Conservation (phyloP, 2,797 vertebrate genomes). For the Morus bassanus region DNA sequence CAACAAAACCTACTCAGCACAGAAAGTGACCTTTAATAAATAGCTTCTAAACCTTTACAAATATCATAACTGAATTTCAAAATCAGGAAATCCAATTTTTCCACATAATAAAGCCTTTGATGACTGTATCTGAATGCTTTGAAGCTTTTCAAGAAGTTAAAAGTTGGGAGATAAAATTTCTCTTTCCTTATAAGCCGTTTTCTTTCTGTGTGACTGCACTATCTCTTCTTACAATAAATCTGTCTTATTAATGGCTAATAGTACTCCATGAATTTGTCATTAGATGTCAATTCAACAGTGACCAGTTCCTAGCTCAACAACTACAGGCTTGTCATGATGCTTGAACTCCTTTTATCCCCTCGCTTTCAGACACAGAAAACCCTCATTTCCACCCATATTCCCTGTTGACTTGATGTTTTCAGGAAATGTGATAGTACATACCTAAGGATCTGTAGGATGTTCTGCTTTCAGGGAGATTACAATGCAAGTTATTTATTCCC, state of each 20-base stretch:
- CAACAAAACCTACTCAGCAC: not conserved
- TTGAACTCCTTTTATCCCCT: not conserved
- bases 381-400: not conserved
- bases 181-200: not conserved
- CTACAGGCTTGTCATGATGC: not conserved
- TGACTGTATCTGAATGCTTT: not conserved
- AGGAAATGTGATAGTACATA: not conserved
- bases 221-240: not conserved
- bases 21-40: constrained; percentile 26
- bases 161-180: not conserved
- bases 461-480: not conserved
- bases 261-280: not conserved
- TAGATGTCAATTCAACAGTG: not conserved
- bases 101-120: not conserved
- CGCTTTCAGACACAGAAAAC: not conserved
- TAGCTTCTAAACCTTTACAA: constrained; percentile 15
- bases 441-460: not conserved
- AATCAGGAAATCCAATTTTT: not conserved
- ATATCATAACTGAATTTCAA: not conserved
- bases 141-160: not conserved
- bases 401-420: not conserved
- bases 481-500: not conserved
- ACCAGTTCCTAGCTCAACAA: not conserved
- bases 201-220: not conserved
- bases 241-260: not conserved